Evolutionary conservation across 2,113 vertebrate species (phyloP), one percentile per base, ranked within the genome.

Genomic region (Vulpes lagopus): DNA sequence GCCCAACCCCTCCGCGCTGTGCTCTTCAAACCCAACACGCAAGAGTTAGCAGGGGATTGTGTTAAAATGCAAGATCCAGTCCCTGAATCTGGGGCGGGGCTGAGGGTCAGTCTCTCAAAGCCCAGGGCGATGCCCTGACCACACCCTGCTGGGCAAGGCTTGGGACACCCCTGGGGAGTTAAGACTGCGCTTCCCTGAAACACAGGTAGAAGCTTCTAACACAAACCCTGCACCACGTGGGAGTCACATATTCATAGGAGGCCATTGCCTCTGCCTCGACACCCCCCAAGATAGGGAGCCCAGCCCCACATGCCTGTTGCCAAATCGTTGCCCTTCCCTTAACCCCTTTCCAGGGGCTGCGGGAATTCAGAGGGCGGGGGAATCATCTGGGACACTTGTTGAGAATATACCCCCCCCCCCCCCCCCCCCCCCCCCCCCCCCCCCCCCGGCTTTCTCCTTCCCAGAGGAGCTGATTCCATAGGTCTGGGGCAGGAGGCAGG

Each of bases 61-160:
- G 35, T 88, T 88, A 87, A 94, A 60, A 96, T 57, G 62, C 8
- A 95, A 65, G 93, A 35, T 67, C 22, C 59, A 78, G 43, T 69
- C 62, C 59, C 8, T 1, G 62, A 76, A 32, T 49, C 16, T 35
- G 14, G 69, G 35, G 35, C 1, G 11, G 49, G 55, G 62, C 76
- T 57, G 51, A 25, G 64, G 74, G 30, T 65, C 55, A 67, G 59
- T 94, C 76, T 85, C 51, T 11, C 51, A 64, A 57, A 89, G 79
- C 62, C 65, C 25, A 10, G 67, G 4, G 30, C 6, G 59, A 49
- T 30, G n/a, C 22, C 79, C 60, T 38, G 27, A 23, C 51, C 10
- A 11, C 0, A 1, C 65, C 89, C 73, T 67, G 10, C 76, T 35
- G 4, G 82, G 65, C 20, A 60, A 95, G 23, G 43, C 85, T 84